These are phyloP conservation scores for Blera fallax DNA, from an alignment of 2,888 invertebrate genomes.

Conservation along the genomic window DNA sequence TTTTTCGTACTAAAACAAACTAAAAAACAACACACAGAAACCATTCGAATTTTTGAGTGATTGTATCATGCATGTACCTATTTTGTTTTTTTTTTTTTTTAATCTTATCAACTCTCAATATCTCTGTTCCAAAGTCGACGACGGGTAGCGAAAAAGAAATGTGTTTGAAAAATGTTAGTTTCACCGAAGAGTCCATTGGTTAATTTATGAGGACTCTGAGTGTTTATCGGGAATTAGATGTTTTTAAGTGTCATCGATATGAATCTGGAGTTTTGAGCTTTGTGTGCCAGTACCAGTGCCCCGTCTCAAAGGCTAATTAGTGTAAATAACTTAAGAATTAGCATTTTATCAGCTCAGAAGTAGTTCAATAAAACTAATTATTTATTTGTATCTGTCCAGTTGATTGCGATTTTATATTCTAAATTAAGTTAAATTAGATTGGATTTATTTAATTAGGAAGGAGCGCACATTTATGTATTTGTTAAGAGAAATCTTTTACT, in stretches of 20 bases:
- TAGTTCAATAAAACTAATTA: slow-evolving; percentile 39
- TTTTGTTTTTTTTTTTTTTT: slow-evolving; percentile 32
- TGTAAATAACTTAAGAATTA: slow-evolving; percentile 22
- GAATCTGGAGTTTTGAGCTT: slow-evolving; percentile 31
- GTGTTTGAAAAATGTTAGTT: slow-evolving; percentile 44
- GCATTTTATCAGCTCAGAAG: slow-evolving; percentile 40
- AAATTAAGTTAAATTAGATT: background rate
- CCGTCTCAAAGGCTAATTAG: slow-evolving; percentile 32
- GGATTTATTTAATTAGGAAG: slow-evolving; percentile 16
- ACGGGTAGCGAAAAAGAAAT: slow-evolving; percentile 40
- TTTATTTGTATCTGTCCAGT: slow-evolving; percentile 7
- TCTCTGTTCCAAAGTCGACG: slow-evolving; percentile 49
- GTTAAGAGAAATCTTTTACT: background rate
- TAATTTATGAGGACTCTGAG: slow-evolving; percentile 57
- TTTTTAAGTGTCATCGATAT: slow-evolving; percentile 65
- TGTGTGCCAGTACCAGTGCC: background rate
- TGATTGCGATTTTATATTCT: slow-evolving; percentile 33
- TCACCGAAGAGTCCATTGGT: slow-evolving; percentile 34
- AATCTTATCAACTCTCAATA: slow-evolving; percentile 36
- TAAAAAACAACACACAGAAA: background rate
- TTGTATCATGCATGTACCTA: slow-evolving; percentile 32
- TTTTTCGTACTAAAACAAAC: slow-evolving; percentile 10
- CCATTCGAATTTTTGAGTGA: slow-evolving; percentile 25
- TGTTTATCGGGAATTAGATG: slow-evolving; percentile 54
- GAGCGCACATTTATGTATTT: background rate